Evolutionary conservation across 2,888 invertebrate species (phyloP).

Genomic region (Ligdia adustata): DNA sequence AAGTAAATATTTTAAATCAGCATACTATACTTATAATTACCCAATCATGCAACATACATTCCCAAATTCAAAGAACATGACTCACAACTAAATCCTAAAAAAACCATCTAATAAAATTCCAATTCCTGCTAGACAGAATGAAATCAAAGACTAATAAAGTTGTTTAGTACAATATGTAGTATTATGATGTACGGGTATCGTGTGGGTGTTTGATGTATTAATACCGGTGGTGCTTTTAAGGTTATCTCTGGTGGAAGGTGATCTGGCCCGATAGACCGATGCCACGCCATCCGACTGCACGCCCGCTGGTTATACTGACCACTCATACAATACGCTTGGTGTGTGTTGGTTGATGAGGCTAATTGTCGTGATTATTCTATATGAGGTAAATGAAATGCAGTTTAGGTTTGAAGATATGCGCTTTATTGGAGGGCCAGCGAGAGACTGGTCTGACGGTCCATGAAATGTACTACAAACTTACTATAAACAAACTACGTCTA

Average conservation of each 20-base stretch:
- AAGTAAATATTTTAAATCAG: no score
- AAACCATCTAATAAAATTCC: neutral
- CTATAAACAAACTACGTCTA: no score
- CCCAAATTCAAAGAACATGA: constrained; percentile 2
- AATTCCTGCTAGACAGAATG: neutral
- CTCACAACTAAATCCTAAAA: neutral
- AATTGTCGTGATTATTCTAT: no score
- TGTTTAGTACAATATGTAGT: constrained; percentile 15
- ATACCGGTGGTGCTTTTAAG: constrained; percentile 81
- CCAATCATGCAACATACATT: no score
- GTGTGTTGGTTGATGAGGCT: no score
- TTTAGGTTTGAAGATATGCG: no score
- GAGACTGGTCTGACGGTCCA: no score
- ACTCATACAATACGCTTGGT: neutral
- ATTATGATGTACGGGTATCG: constrained; percentile 48
- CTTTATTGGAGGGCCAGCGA: no score
- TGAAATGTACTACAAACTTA: no score
- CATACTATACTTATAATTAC: no score
- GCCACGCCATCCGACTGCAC: constrained; percentile 63
- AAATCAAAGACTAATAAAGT: constrained; percentile 14
- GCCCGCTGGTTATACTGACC: constrained; percentile 26
- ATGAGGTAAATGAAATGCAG: no score
- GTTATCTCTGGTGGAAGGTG: constrained; percentile 81
- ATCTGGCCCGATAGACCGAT: constrained; percentile 82
- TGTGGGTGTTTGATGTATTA: constrained; percentile 81